A percentile compares a stretch with the other conserved stretches of the same genome.
Evolutionary conservation across 2,888 invertebrate genomes (phyloP).

Genomic region (Hypena proboscidalis): DNA sequence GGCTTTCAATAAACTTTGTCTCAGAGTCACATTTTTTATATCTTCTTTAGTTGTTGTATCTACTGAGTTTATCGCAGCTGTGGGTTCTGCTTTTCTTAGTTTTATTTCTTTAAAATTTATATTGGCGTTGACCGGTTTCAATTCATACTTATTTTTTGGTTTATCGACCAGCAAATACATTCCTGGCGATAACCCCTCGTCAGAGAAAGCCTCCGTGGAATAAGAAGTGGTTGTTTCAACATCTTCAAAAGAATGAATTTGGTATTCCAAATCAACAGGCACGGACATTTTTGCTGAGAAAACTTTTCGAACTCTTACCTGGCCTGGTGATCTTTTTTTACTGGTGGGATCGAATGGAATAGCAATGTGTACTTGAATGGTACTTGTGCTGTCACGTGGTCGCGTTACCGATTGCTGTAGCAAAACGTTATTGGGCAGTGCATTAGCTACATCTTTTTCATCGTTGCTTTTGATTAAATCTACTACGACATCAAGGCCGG

Average conservation of each 20-base stretch:
- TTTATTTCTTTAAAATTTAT: slow-evolving; percentile 28
- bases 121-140: slow-evolving; percentile 51
- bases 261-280: slow-evolving; percentile 71
- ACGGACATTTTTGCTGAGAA: slow-evolving; percentile 66
- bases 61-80: slow-evolving; percentile 19
- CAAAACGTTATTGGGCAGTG: background rate
- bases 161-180: slow-evolving; percentile 63
- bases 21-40: slow-evolving; percentile 47
- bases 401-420: background rate
- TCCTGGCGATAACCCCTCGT: slow-evolving; percentile 49
- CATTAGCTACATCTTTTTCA: slow-evolving; percentile 21
- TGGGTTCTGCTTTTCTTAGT: slow-evolving; percentile 18
- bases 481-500: slow-evolving; percentile 66
- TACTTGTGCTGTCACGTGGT: slow-evolving; percentile 42
- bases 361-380: slow-evolving; percentile 69
- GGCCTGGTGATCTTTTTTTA: slow-evolving; percentile 55
- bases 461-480: slow-evolving; percentile 57
- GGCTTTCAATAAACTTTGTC: slow-evolving; percentile 59
- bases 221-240: slow-evolving; percentile 13
- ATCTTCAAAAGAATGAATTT: slow-evolving; percentile 59
- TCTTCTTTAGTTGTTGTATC: slow-evolving; percentile 31
- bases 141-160: slow-evolving; percentile 45
- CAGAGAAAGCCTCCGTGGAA: slow-evolving; percentile 6
- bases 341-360: slow-evolving; percentile 52
- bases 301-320: slow-evolving; percentile 56